Conservation (phyloP, 2,888 invertebrate genomes). For the Rhyacophila evoluta region DNA sequence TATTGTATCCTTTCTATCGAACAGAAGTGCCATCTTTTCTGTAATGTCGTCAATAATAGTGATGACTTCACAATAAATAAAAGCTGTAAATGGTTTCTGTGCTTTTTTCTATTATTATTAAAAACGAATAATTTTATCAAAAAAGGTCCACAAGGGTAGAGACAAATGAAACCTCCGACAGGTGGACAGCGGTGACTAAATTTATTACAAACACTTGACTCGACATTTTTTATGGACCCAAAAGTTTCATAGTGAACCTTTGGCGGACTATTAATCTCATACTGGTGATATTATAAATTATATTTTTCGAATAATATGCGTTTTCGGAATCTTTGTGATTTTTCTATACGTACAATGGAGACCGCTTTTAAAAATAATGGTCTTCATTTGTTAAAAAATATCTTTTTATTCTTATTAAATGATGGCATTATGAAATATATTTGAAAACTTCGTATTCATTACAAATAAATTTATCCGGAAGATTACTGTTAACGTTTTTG, state of each 20-base stretch:
- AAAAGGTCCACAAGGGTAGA: not conserved
- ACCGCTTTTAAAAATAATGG: not conserved
- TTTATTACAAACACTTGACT: conserved; percentile 38
- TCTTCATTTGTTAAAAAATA: conserved; percentile 26
- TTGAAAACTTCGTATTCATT: not conserved
- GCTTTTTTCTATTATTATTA: conserved; percentile 3
- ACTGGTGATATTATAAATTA: not conserved
- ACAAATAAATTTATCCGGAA: no score
- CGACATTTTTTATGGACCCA: conserved; percentile 21
- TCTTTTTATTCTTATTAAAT: not conserved
- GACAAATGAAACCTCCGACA: conserved; percentile 28
- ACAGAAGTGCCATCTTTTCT: conserved; percentile 2
- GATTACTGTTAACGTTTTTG: no score
- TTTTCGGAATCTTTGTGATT: conserved; percentile 16
- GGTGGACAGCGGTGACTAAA: conserved; percentile 35
- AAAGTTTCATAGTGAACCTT: not conserved
- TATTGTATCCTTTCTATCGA: not conserved
- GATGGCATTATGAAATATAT: not conserved
- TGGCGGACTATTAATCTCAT: conserved; percentile 19
- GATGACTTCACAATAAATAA: conserved; percentile 12
- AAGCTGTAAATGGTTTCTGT: not conserved
- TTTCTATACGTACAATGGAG: conserved; percentile 42
- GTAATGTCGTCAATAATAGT: conserved; percentile 10
- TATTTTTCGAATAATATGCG: not conserved
- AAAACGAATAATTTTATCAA: conserved; percentile 13